Base-by-base conservation (phyloP, 2,113 vertebrate species). In the Reinhardtius hippoglossoides region DNA sequence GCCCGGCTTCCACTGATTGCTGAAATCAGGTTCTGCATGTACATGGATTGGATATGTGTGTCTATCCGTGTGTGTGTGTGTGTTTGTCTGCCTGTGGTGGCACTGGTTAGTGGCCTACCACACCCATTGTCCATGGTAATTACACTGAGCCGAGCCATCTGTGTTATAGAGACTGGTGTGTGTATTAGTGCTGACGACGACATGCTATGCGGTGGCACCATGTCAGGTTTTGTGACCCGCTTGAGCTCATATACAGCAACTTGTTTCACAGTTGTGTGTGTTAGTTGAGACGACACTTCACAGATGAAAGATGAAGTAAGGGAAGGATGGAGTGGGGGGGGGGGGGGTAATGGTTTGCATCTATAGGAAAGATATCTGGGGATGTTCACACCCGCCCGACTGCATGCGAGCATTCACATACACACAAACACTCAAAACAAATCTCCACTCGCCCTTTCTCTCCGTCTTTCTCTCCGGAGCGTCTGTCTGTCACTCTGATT, bases 401-500 rank as follows among this genome's bases (percentile, higher is more conserved):
- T 78, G 69, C 81, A 83, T 58, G 50, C n/a, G n/a, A 71, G 67
- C 75, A 66, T 80, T 83, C 89, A 86, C 83, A 66, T 59, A 77
- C 77, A 67, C 82, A 85, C 88, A 91, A 81, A 78, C 76, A 76
- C 65, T 52, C 21, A 54, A 84, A 90, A 87, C 87, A 89, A 78
- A 86, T 89, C 86, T 85, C 59, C 9, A 65, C 83, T 88, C 80
- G 83, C 84, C 81, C 80, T 90, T 87, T 91, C 85, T 74, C 72
- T 69, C 64, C 6, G 81, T 93, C 90, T 93, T 92, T 93, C 88
- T 92, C 76, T 87, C 69, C 55, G 9, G 71, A 85, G 92, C 91
- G 92, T 93, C 92, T 93, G 91, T 90, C 89, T 93, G 92, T 93
- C 92, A 93, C 71, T 89, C 85, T 67, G 87, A 93, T 93, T 92